Percentiles rank a stretch among this genome's conserved stretches.
Conservation (phyloP, 2,888 invertebrate species). For the Agrypnus murinus region DNA sequence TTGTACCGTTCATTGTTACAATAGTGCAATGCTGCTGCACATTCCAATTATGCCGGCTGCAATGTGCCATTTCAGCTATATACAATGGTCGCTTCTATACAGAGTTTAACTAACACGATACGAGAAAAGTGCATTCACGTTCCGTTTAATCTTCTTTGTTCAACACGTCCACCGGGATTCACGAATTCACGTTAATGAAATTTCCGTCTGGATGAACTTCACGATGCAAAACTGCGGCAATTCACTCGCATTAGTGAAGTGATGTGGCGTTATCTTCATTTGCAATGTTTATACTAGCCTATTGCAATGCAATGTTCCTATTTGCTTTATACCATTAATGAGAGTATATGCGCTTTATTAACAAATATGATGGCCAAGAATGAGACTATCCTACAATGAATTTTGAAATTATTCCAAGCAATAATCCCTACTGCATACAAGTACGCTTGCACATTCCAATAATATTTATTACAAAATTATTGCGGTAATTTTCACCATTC, state of each 20-base stretch:
- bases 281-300: conserved; percentile 62
- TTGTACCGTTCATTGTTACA: conserved; percentile 60
- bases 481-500: conserved; percentile 18
- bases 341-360: conserved; percentile 17
- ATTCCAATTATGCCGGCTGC: conserved; percentile 66
- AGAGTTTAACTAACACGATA: conserved; percentile 59
- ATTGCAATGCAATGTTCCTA: conserved; percentile 31
- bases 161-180: conserved; percentile 18
- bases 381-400: conserved; percentile 4
- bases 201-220: conserved; percentile 43
- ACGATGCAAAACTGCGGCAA: conserved; percentile 59
- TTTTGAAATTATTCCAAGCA: conserved; percentile 16
- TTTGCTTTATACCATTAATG: conserved; percentile 36
- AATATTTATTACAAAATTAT: conserved; percentile 20
- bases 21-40: conserved; percentile 62
- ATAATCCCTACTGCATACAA: neutral
- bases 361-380: conserved; percentile 9
- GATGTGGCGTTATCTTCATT: conserved; percentile 69
- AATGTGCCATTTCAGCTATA: conserved; percentile 63
- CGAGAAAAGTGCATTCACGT: conserved; percentile 15
- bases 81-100: conserved; percentile 65
- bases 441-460: conserved; percentile 29
- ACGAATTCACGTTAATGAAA: conserved; percentile 37
- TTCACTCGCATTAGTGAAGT: conserved; percentile 63
- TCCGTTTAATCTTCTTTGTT: conserved; percentile 19